These are phyloP conservation scores for Psix sp. DNA, from an alignment of 1,140 invertebrate genomes.

Conservation along the genomic window DNA sequence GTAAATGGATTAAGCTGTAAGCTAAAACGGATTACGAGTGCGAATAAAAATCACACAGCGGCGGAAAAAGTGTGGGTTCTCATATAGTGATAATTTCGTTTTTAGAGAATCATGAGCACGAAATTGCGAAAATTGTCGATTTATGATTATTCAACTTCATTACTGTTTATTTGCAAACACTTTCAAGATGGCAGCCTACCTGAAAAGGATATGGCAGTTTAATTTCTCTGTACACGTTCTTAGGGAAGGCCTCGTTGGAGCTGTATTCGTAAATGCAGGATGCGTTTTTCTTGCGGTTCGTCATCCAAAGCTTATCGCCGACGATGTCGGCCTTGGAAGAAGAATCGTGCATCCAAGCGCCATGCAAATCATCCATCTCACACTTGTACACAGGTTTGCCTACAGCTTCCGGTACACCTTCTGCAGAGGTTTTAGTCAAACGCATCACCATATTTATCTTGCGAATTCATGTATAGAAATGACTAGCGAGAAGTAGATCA, in stretches of 20 bases:
- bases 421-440: conserved; percentile 75
- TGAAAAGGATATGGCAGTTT: conserved; percentile 74
- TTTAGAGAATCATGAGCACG: too few species aligned
- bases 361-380: conserved; percentile 84
- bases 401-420: conserved; percentile 91
- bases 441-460: conserved; percentile 29
- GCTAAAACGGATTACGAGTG: conserved; percentile 20
- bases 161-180: too few species aligned
- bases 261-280: conserved; percentile 85
- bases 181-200: too few species aligned
- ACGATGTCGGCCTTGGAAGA: conserved; percentile 79
- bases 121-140: too few species aligned
- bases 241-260: conserved; percentile 83
- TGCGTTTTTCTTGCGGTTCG: conserved; percentile 84
- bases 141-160: too few species aligned
- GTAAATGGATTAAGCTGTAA: conserved; percentile 34
- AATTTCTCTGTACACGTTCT: conserved; percentile 64
- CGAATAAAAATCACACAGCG: conserved; percentile 13
- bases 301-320: conserved; percentile 89
- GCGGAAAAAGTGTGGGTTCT: too few species aligned
- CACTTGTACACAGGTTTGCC: conserved; percentile 94
- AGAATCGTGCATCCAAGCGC: conserved; percentile 92
- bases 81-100: too few species aligned
- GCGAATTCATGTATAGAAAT: conserved; percentile 26
- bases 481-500: conserved; percentile 12